phyloP scores from a whole-genome alignment of 1,140 invertebrate genomes.

The Neoseiulus cucumeris region DNA sequence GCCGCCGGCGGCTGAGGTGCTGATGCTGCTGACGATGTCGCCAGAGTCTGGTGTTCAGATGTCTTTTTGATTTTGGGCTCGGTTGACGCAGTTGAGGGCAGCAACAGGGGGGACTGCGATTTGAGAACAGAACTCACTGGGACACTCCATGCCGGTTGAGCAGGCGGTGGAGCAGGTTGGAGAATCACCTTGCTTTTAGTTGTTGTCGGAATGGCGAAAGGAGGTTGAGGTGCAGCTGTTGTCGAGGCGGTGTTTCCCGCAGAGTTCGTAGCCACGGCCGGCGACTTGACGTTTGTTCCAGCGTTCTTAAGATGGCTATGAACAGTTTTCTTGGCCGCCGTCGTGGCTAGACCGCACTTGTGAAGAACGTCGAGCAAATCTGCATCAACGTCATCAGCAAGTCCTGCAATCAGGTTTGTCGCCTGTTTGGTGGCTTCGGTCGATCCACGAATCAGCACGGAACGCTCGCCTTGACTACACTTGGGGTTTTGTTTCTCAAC shows the following conservation, averaged over 20 bases:
- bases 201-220: slow-evolving; percentile 14
- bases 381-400: slow-evolving; percentile 79
- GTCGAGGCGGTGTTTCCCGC: too few species aligned
- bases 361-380: slow-evolving; percentile 63
- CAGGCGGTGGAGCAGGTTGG: slow-evolving; percentile 12
- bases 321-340: not conserved
- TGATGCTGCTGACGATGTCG: slow-evolving; percentile 35
- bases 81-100: not conserved
- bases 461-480: slow-evolving; percentile 62
- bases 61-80: too few species aligned
- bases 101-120: slow-evolving; percentile 15
- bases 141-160: not conserved
- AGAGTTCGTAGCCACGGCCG: too few species aligned
- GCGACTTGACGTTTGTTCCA: too few species aligned
- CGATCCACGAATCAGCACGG: slow-evolving; percentile 81
- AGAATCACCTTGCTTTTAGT: slow-evolving; percentile 16
- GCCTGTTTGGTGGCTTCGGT: slow-evolving; percentile 74
- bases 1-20: slow-evolving; percentile 28
- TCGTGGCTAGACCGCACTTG: slow-evolving; percentile 33
- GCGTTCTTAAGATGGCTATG: slow-evolving; percentile 6
- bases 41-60: too few species aligned
- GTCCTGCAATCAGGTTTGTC: slow-evolving; percentile 54
- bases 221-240: not conserved
- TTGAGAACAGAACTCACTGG: slow-evolving; percentile 7
- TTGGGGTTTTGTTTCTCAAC: slow-evolving; percentile 81